Evolutionary conservation across 1,140 invertebrate species (phyloP).

Genomic region (Macrotrachela quadricornifera): DNA sequence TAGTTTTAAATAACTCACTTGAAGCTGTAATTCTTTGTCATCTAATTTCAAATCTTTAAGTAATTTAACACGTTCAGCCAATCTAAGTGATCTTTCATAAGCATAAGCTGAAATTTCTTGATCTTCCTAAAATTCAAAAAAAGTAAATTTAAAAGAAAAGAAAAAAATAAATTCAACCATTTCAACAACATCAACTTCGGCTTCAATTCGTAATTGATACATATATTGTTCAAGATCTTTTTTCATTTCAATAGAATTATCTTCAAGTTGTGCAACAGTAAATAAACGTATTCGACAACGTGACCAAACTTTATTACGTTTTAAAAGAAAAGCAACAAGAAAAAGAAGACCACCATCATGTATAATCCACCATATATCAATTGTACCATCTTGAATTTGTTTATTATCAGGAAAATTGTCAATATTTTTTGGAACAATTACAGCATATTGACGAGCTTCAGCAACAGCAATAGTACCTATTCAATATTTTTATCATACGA

Average conservation of each 20-base stretch:
- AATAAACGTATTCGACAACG: constrained; percentile 95
- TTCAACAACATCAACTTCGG: constrained; percentile 95
- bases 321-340: constrained; percentile 82
- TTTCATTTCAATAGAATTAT: constrained; percentile 99
- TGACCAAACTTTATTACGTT: constrained; percentile 79
- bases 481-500: too few relatives aligned
- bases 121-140: constrained; percentile 47
- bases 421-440: constrained; percentile 82
- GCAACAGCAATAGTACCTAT: too few relatives aligned
- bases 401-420: constrained; percentile 79
- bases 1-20: too few relatives aligned
- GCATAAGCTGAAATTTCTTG: constrained; percentile 92
- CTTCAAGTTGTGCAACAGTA: constrained; percentile 93
- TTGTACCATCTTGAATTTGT: constrained; percentile 44
- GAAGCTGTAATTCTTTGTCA: too few relatives aligned
- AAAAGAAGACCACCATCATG: constrained; percentile 92
- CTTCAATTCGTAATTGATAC: constrained; percentile 87
- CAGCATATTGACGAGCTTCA: constrained; percentile 16
- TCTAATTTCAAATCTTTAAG: constrained; percentile 49
- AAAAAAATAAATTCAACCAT: constrained; percentile 46
- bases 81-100: constrained; percentile 89
- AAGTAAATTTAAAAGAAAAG: not conserved
- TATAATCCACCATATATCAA: constrained; percentile 99
- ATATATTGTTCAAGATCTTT: constrained; percentile 92
- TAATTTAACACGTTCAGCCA: constrained; percentile 97